Evolutionary conservation across 2,797 vertebrate genomes (phyloP).

Genomic region (Mus minutoides): DNA sequence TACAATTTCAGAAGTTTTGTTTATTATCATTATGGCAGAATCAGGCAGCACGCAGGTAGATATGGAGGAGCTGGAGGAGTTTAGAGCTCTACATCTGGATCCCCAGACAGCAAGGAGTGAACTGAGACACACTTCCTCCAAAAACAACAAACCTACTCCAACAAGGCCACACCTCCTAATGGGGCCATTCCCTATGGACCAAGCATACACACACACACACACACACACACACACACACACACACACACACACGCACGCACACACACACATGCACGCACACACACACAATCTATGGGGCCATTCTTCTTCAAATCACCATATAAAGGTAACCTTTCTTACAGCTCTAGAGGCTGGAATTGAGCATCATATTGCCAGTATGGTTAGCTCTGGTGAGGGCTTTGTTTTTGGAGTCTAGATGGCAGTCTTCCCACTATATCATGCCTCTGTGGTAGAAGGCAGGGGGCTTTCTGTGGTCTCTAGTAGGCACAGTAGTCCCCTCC

Average conservation of each 20-base stretch:
- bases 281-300: background rate
- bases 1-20: background rate
- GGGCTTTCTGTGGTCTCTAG: background rate
- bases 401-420: background rate
- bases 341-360: background rate
- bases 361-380: background rate
- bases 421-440: background rate
- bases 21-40: background rate
- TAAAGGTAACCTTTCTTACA: background rate
- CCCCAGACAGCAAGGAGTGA: background rate
- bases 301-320: background rate
- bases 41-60: background rate
- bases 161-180: background rate
- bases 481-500: background rate
- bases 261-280: background rate
- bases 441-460: no score
- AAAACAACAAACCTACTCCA: background rate
- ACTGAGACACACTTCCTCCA: background rate
- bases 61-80: background rate
- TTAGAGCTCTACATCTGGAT: background rate
- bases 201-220: background rate
- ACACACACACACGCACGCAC: background rate
- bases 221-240: background rate
- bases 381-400: background rate
- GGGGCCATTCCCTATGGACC: background rate